A percentile compares a stretch with the other conserved stretches of the same genome.
Evolutionary conservation across 2,113 vertebrate genomes (phyloP).

Genomic region (Coreoperca whiteheadi): DNA sequence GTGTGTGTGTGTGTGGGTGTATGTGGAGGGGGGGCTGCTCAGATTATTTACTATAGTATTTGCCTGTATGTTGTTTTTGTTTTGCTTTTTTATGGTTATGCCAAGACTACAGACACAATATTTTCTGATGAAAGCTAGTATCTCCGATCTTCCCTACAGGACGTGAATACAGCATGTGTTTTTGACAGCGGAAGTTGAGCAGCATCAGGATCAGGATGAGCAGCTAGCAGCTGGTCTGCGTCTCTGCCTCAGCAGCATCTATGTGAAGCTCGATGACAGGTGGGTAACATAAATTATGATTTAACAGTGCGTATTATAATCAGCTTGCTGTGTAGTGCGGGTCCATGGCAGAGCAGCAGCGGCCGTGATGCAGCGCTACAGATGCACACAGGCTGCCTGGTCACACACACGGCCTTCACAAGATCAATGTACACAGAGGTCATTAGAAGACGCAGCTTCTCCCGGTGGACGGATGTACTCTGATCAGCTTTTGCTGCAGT

Average conservation of each 20-base stretch:
- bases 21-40: too few species aligned
- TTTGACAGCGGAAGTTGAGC: neutral
- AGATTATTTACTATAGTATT: neutral
- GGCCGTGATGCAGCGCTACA: conserved; percentile 44
- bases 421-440: conserved; percentile 32
- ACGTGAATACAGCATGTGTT: conserved; percentile 28
- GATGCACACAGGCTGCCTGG: conserved; percentile 35
- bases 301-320: neutral
- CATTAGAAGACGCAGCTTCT: neutral
- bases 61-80: neutral
- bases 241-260: neutral
- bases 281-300: conserved; percentile 22
- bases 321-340: neutral
- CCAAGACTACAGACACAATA: neutral
- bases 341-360: neutral
- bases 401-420: conserved; percentile 34
- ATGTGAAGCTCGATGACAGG: conserved; percentile 18
- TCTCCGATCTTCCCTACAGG: neutral
- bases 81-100: neutral
- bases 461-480: neutral
- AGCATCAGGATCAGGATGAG: conserved; percentile 34
- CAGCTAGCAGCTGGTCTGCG: conserved; percentile 11
- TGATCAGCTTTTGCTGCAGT: neutral
- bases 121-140: neutral
- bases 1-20: too few species aligned